Evolutionary conservation across 2,113 vertebrate species (phyloP), one percentile per base, ranked within the genome.

Genomic region (Petrocephalus zakoni): DNA sequence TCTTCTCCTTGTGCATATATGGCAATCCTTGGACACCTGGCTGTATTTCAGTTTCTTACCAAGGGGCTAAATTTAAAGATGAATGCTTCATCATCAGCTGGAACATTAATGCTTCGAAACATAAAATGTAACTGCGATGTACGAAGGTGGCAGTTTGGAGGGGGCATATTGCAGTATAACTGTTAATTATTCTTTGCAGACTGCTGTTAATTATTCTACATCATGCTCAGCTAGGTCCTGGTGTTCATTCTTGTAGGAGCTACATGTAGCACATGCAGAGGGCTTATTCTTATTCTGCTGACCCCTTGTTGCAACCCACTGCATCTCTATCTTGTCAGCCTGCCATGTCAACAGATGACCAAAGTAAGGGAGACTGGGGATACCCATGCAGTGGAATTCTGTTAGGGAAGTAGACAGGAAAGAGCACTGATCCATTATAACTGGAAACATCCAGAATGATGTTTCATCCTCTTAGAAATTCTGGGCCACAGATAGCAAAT

Each of bases 331-430:
- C 88, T 87, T 68, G 85, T 49, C 58, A 15, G 53, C 88, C 37
- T 87, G 85, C 83, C 22, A 49, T 86, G 22, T 86, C 85, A 91
- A 90, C 90, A 92, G 89, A 88, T 90, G 92, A 92, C 92, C 91
- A 90, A 90, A 90, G 53, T 49, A 78, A 49, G 25, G 83, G 87
- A 89, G 72, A 86, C 82, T 42, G 85, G 55, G 89, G 87, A 88
- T 86, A 81, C 87, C 82, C 56, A 42, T 87, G 22, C 19, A 86
- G 90, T 93, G 84, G 89, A 91, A 91, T 92, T 92, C 86, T 89
- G 90, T 91, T 92, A 53, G 25, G 84, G n/a, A 75, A 85, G 22
- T 51, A 17, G 64, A 25, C 61, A 52, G 89, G 85, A 88, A 64
- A 83, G 86, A 88, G 88, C 88, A 72, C 46, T 88, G 88, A 64